Base-by-base conservation (phyloP, 2,797 vertebrate species). In the Danio kyathit region DNA sequence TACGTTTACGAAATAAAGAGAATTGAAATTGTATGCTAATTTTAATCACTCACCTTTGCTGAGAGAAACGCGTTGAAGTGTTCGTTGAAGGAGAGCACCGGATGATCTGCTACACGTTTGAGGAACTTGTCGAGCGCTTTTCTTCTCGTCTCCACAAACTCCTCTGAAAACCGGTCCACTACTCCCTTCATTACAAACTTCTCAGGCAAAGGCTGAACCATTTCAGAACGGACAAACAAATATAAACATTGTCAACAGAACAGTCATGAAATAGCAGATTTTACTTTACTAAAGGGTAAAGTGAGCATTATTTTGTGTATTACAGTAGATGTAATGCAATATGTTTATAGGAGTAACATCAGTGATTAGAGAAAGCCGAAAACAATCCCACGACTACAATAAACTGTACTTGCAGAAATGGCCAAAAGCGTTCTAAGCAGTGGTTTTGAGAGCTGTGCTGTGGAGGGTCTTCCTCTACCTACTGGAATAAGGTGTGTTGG, bases 151-250 rank as follows among this genome's bases (percentile, higher is more conserved):
- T 98, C 97, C 65, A 99, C 97, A 88, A 99, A 99, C 86, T 98
- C 96, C 79, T 99, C 97, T 0, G 95, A 98, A 82, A 99, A 99
- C 57, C 98, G 95, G 71, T 99, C 98, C 48, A 99, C 96, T 89
- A 99, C 97, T n/a, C 98, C 97, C 90, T 95, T 98, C 93, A 99
- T 97, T 81, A 99, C 96, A 76, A 99, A 99, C 91, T 99, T 99
- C 90, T 99, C 98, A 40, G 98, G 98, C 85, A 99, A 86, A 0
- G 98, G 98, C 98, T 99, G 54, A 19, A 40, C 0, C 7, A 78
- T 3, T 49, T 9, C 11, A 40, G 14, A 41, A 52, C 72, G 38
- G 56, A 10, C 29, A 60, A 16, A 75, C 14, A 77, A 65, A 9
- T 16, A 51, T 8, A 14, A 48, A 64, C 1, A 1, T 0, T 10